Percentiles rank a stretch among this genome's conserved stretches.
Conservation (phyloP, 2,797 vertebrate genomes). For the Enteromius mattozi region DNA sequence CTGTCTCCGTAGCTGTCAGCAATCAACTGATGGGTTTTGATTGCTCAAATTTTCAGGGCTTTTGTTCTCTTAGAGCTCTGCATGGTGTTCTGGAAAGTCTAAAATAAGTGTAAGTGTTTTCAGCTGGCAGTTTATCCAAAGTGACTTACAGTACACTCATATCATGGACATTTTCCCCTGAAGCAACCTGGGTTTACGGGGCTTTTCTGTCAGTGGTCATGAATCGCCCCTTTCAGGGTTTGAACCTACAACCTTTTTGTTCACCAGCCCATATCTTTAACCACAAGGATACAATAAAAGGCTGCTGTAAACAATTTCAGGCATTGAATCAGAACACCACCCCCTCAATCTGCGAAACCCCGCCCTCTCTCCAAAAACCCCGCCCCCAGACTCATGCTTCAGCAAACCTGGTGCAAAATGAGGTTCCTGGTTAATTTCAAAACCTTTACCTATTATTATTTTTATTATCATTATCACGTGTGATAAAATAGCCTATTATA, state of each 20-base stretch:
- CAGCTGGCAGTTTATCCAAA: constrained; percentile 10
- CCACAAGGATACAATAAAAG: not conserved
- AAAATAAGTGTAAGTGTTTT: constrained; percentile 13
- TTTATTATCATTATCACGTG: too few relatives aligned
- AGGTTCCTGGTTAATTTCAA: not conserved
- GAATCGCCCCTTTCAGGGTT: not conserved
- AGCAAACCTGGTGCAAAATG: not conserved
- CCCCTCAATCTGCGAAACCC: not conserved
- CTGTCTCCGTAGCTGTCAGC: constrained; percentile 16
- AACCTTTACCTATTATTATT: not conserved
- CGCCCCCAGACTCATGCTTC: not conserved
- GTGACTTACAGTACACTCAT: constrained; percentile 37
- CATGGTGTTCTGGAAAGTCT: constrained; percentile 25
- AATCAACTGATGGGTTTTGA: constrained; percentile 12
- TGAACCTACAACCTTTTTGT: constrained; percentile 3
- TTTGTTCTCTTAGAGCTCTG: constrained; percentile 31
- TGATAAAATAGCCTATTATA: not conserved
- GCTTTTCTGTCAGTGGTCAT: not conserved
- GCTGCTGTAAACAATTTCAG: not conserved
- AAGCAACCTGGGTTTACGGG: not conserved
- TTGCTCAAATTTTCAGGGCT: constrained; percentile 19
- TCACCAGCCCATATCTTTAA: not conserved
- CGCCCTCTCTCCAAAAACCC: not conserved
- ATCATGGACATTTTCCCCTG: not conserved
- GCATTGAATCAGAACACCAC: not conserved